Evolutionary conservation across 2,888 invertebrate genomes (phyloP).

Genomic region (Panzeria rudis): DNA sequence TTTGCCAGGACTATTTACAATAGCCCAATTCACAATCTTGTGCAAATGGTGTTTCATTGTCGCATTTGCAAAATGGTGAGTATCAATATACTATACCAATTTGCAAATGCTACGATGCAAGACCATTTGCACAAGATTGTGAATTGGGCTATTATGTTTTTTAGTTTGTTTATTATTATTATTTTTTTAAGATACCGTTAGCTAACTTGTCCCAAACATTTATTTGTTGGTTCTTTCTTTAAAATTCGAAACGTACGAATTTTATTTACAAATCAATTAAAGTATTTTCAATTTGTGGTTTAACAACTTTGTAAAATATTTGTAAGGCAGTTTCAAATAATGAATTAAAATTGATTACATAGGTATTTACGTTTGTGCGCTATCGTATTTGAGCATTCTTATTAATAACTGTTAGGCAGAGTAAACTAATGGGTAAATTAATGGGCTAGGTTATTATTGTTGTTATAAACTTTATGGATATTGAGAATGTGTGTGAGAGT

Average conservation of each 20-base stretch:
- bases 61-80: too few relatives aligned
- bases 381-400: neutral
- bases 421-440: conserved; percentile 38
- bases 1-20: too few relatives aligned
- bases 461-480: conserved; percentile 9
- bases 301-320: conserved; percentile 31
- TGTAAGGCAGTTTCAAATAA: conserved; percentile 17
- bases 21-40: too few relatives aligned
- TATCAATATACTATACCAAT: too few relatives aligned
- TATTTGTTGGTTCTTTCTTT: neutral
- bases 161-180: too few relatives aligned
- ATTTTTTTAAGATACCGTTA: too few relatives aligned
- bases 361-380: too few relatives aligned
- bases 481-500: neutral
- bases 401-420: neutral
- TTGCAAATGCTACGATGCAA: too few relatives aligned
- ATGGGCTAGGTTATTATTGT: conserved; percentile 9
- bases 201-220: too few relatives aligned
- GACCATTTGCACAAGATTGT: too few relatives aligned
- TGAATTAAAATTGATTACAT: conserved; percentile 12
- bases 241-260: neutral
- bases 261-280: neutral
- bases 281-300: conserved; percentile 24
- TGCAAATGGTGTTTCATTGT: too few relatives aligned
- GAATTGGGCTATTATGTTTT: too few relatives aligned